These are phyloP conservation scores for Salticus scenicus DNA, from an alignment of 2,888 invertebrate genomes.

Conservation along the genomic window DNA sequence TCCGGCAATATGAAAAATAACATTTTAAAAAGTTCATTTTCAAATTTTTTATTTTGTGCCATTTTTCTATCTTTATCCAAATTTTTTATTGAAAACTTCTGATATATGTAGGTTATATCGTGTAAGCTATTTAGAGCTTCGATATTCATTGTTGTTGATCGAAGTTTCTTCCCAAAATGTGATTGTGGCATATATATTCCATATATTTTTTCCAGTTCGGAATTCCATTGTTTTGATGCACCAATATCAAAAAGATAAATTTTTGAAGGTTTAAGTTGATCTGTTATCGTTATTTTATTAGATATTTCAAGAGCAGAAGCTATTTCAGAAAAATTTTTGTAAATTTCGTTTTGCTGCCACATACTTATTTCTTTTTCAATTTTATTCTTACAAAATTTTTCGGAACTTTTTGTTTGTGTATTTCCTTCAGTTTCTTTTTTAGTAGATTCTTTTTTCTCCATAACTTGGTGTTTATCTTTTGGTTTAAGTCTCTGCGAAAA, in stretches of 20 bases:
- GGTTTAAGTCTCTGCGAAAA: conserved; percentile 41
- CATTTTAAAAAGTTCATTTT: background rate
- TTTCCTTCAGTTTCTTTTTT: background rate
- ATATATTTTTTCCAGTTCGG: conserved; percentile 25
- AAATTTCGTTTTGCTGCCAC: conserved; percentile 32
- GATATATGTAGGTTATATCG: conserved; percentile 9
- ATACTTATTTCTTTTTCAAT: background rate
- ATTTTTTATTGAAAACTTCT: background rate
- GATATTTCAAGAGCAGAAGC: no score
- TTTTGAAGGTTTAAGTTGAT: no score
- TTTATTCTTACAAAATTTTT: background rate
- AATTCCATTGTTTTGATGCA: conserved; percentile 16
- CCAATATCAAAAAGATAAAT: conserved; percentile 18
- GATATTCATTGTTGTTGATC: background rate
- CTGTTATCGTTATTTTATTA: no score
- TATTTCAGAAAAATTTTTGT: no score
- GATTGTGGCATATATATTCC: conserved; percentile 23
- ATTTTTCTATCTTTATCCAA: no score
- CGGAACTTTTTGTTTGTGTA: background rate
- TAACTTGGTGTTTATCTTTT: no score
- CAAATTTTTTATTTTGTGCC: background rate
- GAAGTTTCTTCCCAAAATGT: background rate
- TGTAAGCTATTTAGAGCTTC: background rate
- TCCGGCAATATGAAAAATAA: background rate
- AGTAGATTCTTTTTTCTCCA: background rate